Evolutionary conservation across 2,113 vertebrate species (phyloP), one percentile per base, ranked within the genome.

Genomic region (Albula goreensis): DNA sequence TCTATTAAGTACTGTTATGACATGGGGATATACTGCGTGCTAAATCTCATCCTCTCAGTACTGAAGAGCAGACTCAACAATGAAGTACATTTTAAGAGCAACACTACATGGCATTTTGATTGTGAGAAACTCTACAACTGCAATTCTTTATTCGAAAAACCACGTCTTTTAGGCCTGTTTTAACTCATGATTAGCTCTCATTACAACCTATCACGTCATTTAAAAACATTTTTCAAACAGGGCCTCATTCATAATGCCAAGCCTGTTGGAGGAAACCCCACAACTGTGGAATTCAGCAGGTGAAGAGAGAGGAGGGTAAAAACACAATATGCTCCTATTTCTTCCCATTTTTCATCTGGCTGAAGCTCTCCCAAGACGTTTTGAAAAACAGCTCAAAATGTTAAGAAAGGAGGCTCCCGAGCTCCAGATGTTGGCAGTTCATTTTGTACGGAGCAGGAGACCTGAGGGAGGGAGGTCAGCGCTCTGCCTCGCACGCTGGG

Each of bases 291-390:
- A 86, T 66, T 60, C 51, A 77, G 51, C 60, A 74, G 15, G 11
- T 50, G 41, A 80, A 50, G 53, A 19, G 53, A 77, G 57, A 77
- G 50, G 57, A 19, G 85, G 10, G 57, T 1, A 19, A 70, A 52
- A 80, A 31, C 49, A n/a, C 11, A 31, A 3, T 48, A 63, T 17
- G 22, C 31, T 60, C 3, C 25, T 60, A 5, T 31, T 25, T 22
- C 22, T 63, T 53, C n/a, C 78, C n/a, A 77, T 13, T 82, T 82
- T 60, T 17, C n/a, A 78, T 50, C 50, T 10, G 50, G 63, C 15
- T 57, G 77, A 82, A 57, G 19, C 22, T 86, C 81, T 48, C 81
- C 80, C 81, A 82, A 60, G 85, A 83, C 83, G 41, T 63, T 50
- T 51, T 82, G 66, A 86, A 83, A 41, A 78, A 78, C 49, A 25